Conservation (phyloP, 2,888 invertebrate genomes). For the Slavum lentiscoides region DNA sequence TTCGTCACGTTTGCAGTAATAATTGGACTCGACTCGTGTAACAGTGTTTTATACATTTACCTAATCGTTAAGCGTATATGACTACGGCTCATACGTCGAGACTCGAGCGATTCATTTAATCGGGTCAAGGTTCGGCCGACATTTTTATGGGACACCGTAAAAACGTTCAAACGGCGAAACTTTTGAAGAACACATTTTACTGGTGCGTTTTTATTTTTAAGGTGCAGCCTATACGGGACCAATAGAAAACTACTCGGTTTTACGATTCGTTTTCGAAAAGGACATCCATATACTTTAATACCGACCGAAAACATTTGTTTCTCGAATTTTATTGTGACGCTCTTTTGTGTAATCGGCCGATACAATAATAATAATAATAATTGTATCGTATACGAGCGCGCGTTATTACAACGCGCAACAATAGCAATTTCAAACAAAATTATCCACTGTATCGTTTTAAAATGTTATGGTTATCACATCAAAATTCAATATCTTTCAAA, state of each 20-base stretch:
- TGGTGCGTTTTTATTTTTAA: constrained; percentile 7
- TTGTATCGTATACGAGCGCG: not conserved
- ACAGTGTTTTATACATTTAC: not conserved
- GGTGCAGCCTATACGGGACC: not conserved
- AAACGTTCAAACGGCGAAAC: constrained; percentile 18
- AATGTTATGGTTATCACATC: not conserved
- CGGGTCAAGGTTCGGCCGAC: constrained; percentile 27
- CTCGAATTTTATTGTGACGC: not conserved
- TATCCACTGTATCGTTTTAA: not conserved
- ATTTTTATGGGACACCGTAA: constrained; percentile 24
- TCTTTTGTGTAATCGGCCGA: not conserved
- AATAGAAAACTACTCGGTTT: not conserved
- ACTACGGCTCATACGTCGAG: too few species aligned
- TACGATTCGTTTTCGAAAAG: constrained; percentile 6
- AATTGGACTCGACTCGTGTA: not conserved
- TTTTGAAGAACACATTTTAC: constrained; percentile 3
- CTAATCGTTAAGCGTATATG: not conserved
- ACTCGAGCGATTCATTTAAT: not conserved
- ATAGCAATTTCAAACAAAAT: not conserved
- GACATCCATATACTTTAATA: not conserved
- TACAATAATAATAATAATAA: too few species aligned
- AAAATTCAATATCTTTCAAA: not conserved
- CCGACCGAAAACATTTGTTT: constrained; percentile 7
- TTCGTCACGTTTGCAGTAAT: not conserved
- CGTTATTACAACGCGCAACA: not conserved